Conservation (phyloP, 2,113 vertebrate genomes). For the Oreochromis spilurus region DNA sequence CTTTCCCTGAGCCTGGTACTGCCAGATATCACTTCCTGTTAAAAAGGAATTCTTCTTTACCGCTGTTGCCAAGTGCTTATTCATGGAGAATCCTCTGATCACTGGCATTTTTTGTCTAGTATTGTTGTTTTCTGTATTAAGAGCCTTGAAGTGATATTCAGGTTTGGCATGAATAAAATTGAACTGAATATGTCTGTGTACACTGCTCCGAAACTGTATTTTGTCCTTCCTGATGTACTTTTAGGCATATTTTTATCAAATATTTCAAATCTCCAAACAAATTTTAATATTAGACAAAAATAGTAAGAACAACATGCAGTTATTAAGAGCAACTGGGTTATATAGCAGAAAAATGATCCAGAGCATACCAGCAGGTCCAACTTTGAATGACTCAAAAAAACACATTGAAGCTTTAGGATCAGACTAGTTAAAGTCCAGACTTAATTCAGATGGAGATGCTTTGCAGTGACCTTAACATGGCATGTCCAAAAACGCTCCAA, state of each 20-base stretch:
- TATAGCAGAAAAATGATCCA: neutral
- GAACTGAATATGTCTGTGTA: neutral
- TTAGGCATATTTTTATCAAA: neutral
- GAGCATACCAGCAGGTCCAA: neutral
- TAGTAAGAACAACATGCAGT: neutral
- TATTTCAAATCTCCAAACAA: neutral
- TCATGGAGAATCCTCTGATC: neutral
- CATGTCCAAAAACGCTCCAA: neutral
- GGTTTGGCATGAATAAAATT: neutral
- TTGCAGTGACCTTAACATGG: accelerated
- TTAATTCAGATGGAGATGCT: neutral
- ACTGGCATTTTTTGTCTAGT: neutral
- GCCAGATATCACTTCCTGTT: neutral
- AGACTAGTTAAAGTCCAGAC: neutral
- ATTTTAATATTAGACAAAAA: neutral
- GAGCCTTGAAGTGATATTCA: too few relatives aligned
- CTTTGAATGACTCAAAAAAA: neutral
- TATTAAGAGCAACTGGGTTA: neutral
- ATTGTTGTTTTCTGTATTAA: neutral
- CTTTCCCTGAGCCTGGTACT: neutral
- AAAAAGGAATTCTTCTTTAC: too few relatives aligned
- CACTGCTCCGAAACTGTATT: neutral
- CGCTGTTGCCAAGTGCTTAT: neutral
- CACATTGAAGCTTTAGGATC: neutral
- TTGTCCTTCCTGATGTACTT: neutral